Percentiles rank a stretch among this genome's conserved stretches.
phyloP scores from a whole-genome alignment of 2,113 vertebrate species.

The Chelonoidis abingdonii region DNA sequence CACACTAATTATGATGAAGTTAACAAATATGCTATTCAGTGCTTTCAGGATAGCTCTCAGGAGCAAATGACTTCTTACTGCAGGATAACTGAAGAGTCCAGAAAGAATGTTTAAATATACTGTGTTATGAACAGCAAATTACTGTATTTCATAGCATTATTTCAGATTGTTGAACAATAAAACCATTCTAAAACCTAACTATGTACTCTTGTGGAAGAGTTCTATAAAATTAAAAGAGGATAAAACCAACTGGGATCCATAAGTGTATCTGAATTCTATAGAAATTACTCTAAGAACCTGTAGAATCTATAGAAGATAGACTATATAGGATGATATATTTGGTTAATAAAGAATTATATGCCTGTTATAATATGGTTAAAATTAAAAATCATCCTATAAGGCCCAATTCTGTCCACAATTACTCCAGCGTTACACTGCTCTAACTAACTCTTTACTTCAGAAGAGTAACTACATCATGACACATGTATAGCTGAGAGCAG shows the following conservation, averaged over 20 bases:
- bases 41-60: background rate
- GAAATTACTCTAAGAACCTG: background rate
- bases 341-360: background rate
- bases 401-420: background rate
- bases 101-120: background rate
- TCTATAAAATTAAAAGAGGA: background rate
- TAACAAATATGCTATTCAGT: background rate
- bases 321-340: background rate
- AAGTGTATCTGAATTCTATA: background rate
- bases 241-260: background rate
- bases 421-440: background rate
- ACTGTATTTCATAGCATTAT: background rate
- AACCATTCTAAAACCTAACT: background rate
- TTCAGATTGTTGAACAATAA: background rate
- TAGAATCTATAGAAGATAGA: background rate
- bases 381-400: background rate
- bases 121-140: background rate
- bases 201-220: background rate
- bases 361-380: background rate
- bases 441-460: background rate
- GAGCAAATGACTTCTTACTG: background rate
- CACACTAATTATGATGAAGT: background rate
- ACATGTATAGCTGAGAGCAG: background rate
- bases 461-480: background rate
- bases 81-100: background rate